Conservation (phyloP, 1,140 invertebrate genomes). For the Drosophila biarmipes region DNA sequence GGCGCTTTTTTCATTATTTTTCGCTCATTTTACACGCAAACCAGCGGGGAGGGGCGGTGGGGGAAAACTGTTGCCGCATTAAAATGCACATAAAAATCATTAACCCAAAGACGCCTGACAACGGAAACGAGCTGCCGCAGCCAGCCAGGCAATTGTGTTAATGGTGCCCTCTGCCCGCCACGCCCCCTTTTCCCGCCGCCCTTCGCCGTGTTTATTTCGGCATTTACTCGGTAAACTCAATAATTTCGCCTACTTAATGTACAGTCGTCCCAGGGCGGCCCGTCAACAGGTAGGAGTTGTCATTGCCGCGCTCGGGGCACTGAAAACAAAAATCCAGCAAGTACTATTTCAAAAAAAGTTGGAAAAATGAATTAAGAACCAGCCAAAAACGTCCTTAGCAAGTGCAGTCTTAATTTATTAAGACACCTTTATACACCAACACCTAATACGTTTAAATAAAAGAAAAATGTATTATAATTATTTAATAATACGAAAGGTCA, state of each 20-base stretch:
- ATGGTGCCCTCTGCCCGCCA: constrained; percentile 17
- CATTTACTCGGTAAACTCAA: constrained; percentile 55
- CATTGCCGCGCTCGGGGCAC: constrained; percentile 6
- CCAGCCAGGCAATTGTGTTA: constrained; percentile 52
- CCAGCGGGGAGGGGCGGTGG: not conserved
- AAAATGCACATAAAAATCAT: constrained; percentile 66
- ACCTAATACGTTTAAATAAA: too few species aligned
- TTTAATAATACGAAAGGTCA: too few species aligned
- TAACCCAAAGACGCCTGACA: constrained; percentile 53
- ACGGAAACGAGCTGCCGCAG: constrained; percentile 14
- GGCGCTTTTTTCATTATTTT: constrained; percentile 47
- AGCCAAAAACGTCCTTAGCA: too few species aligned
- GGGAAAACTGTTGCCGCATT: constrained; percentile 55
- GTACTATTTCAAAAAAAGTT: too few species aligned
- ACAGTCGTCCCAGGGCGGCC: constrained; percentile 33
- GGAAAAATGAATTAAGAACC: too few species aligned
- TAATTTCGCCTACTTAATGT: constrained; percentile 62
- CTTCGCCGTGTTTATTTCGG: constrained; percentile 42
- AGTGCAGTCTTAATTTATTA: not conserved
- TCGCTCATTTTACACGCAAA: constrained; percentile 43
- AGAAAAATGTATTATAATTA: not conserved
- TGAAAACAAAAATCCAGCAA: not conserved
- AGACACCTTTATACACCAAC: too few species aligned
- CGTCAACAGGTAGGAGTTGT: constrained; percentile 38
- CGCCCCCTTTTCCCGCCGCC: not conserved